Base-by-base conservation (phyloP, 1,140 invertebrate genomes). In the Stegodyphus mimosarum region DNA sequence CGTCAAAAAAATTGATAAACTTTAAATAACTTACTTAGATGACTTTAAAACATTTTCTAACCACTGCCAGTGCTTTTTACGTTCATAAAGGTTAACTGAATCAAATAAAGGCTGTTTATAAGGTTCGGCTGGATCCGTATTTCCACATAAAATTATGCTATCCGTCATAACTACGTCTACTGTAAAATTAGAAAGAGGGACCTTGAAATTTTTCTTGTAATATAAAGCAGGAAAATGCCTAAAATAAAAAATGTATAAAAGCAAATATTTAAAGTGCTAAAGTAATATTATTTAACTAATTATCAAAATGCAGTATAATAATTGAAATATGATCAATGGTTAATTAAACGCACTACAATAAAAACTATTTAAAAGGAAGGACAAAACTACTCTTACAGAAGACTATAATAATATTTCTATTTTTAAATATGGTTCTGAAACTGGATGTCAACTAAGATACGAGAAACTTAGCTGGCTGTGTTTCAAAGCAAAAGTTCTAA, bases 101-200 rank as follows among this genome's bases (percentile, higher is more conserved):
- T 84, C 83, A 17, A 86, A 48, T 79, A 51, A 88, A 88, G 78
- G 89, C 87, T 60, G 76, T 7, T 52, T 88, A 88, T 71, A 70
- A 11, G 74, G 89, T 87, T 50, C 83, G 60, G 89, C 87, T 77
- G 88, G 86, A n/a, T 87, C 87, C 7, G 90, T 90, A 72, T 90
- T 90, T 7, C 91, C 91, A 88, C 91, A 92, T 18, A 92, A 86
- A 7, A 90, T 86, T 6, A 92, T 86, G 2, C 91, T 92, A 85
- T 92, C 91, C 53, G 91, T 89, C 89, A 92, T 90, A 15, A 92
- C 70, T 71, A 92, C 87, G n/a, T 91, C 90, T 6, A 91, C 88
- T 2, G 85, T 86, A n/a, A 75, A 78, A 76, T 88, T 87, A 11
- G 78, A 76, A 13, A 70, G 50, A 17, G 87, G 78, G 18, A 89